Conservation (phyloP, 2,888 invertebrate genomes). For the Trachelus tabidus region DNA sequence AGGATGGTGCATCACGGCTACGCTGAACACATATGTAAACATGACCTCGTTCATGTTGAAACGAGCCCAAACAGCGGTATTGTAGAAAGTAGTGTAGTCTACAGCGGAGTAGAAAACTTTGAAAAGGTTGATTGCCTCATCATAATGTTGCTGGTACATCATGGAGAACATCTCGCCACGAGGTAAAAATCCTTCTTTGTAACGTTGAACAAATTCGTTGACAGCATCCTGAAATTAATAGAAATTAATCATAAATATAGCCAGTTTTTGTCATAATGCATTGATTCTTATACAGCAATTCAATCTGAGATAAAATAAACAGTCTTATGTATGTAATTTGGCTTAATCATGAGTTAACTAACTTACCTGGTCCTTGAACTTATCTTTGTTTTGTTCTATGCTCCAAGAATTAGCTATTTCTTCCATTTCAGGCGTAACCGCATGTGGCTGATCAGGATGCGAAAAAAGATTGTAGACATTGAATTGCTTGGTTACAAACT, state of each 20-base stretch:
- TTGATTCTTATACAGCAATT: no score
- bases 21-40: conserved; percentile 73
- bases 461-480: conserved; percentile 52
- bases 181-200: conserved; percentile 66
- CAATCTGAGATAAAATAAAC: no score
- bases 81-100: conserved; percentile 61
- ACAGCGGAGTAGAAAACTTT: conserved; percentile 60
- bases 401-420: conserved; percentile 46
- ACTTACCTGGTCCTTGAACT: conserved; percentile 49
- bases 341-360: neutral
- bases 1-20: conserved; percentile 71
- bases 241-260: neutral
- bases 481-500: conserved; percentile 52
- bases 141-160: conserved; percentile 48
- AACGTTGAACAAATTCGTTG: conserved; percentile 54
- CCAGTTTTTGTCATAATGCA: no score
- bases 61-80: conserved; percentile 62
- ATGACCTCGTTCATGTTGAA: conserved; percentile 65
- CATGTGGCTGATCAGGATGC: conserved; percentile 47
- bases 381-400: conserved; percentile 42
- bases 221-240: conserved; percentile 50
- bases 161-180: conserved; percentile 68
- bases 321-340: no score
- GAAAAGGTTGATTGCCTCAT: conserved; percentile 57
- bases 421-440: conserved; percentile 42